A percentile compares a stretch with the other conserved stretches of the same genome.
phyloP scores from a whole-genome alignment of 2,113 vertebrate species.

The Rhodinocichla rosea region DNA sequence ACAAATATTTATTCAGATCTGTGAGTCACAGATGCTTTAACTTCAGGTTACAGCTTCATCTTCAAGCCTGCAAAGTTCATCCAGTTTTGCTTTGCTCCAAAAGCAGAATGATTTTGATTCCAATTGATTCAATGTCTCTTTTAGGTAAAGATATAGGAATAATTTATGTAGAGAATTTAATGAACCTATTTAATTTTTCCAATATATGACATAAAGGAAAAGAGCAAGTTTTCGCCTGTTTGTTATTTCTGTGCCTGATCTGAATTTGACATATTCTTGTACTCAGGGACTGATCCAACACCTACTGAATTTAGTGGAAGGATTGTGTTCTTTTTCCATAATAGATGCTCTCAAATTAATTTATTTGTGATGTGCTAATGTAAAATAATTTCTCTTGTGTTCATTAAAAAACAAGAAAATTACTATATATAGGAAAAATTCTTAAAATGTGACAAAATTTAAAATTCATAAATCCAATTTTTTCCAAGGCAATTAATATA shows the following conservation, averaged over 20 bases:
- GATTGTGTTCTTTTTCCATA: not conserved
- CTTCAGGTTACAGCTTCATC: not conserved
- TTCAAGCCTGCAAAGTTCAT: not conserved
- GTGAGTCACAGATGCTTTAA: not conserved
- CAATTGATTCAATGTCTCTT: not conserved
- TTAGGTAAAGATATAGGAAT: not conserved
- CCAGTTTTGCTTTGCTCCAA: not conserved
- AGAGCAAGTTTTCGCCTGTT: not conserved
- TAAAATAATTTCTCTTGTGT: not conserved
- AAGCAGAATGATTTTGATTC: not conserved
- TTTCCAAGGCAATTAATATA: not conserved
- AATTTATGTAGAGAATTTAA: not conserved
- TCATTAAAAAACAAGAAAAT: not conserved
- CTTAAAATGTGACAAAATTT: not conserved
- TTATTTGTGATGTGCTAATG: not conserved
- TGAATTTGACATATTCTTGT: not conserved
- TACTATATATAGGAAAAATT: not conserved
- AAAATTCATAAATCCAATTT: not conserved
- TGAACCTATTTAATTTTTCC: not conserved
- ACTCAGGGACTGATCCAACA: not conserved
- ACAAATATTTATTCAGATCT: constrained; percentile 35
- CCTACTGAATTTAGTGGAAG: not conserved
- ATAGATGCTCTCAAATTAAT: not conserved
- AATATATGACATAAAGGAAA: not conserved
- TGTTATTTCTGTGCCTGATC: not conserved